Base-by-base conservation (phyloP, 2,113 vertebrate species). In the Lucifuga dentata region DNA sequence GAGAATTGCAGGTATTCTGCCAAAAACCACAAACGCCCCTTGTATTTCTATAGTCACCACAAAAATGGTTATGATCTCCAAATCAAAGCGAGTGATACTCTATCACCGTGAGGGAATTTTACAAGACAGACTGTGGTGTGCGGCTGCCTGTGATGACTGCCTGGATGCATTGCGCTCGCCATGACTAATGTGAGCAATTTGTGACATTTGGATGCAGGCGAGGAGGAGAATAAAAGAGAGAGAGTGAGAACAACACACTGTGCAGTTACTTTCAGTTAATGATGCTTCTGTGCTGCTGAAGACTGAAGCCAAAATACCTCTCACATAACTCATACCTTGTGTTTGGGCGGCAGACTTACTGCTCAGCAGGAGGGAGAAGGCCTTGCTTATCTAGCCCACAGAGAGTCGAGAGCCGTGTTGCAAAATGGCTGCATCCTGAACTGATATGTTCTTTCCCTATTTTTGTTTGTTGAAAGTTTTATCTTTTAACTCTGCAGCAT, bases 181-280 rank as follows among this genome's bases (percentile, higher is more conserved):
- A 39, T 90, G 86, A 89, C 85, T 87, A 83, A 90, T 73, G 41
- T 51, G 21, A 49, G 68, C 78, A 80, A 74, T 83, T 81, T 86
- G 62, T 65, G 78, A 83, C 82, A 77, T 83, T 88, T 64, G 76
- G 56, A 67, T 74, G 43, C 16, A 66, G 60, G 62, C 32, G 11
- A 57, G 32, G 45, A 39, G 41, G 40, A 71, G 45, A 59, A 70
- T 11, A 26, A 75, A 57, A 67, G 43, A 11, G 11, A 49, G 44
- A 11, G 11, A 49, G 48, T 49, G 48, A 45, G 33, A 11, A 38
- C 76, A 69, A 55, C 48, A 56, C 0, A 15, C 45, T 15, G 21
- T 50, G 49, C 50, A 53, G 62, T 76, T 68, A 51, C 58, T 69
- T 51, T 11, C 33, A 23, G 38, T 73, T 68, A 69, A 70, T 50